phyloP scores from a whole-genome alignment of 53 echinoderm and acorn worm genomes.

The Patiria pectinifera region DNA sequence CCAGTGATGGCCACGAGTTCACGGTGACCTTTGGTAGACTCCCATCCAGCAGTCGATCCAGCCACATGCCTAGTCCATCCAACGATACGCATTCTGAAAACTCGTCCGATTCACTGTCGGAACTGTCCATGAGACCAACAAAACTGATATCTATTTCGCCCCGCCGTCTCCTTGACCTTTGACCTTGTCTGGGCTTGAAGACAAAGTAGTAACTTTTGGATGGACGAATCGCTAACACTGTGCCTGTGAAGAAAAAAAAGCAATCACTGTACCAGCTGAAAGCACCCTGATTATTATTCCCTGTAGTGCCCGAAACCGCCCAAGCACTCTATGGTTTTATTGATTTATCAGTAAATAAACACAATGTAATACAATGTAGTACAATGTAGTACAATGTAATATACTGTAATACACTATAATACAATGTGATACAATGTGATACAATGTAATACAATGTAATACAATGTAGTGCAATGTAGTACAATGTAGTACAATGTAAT shows the following conservation, averaged over 20 bases:
- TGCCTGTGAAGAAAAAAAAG: conserved; percentile 21
- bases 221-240: conserved; percentile 76
- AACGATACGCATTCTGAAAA: conserved; percentile 9
- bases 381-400: too few relatives aligned
- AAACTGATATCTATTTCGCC: conserved; percentile 47
- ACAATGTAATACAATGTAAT: too few relatives aligned
- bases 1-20: conserved; percentile 65
- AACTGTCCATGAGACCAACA: conserved; percentile 34
- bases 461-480: too few relatives aligned
- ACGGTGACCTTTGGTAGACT: conserved; percentile 55
- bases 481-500: too few relatives aligned
- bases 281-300: not conserved
- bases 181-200: conserved; percentile 53
- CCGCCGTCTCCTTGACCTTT: conserved; percentile 14
- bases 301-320: too few relatives aligned
- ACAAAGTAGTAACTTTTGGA: conserved; percentile 79
- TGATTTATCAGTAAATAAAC: too few relatives aligned
- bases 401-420: too few relatives aligned
- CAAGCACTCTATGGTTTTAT: too few relatives aligned
- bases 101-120: conserved; percentile 13
- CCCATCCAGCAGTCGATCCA: conserved; percentile 74
- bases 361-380: too few relatives aligned
- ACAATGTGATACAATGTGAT: too few relatives aligned
- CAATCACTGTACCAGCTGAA: not conserved
- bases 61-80: conserved; percentile 73